phyloP scores from a whole-genome alignment of 2,113 vertebrate genomes.

The Tiliqua scincoides region DNA sequence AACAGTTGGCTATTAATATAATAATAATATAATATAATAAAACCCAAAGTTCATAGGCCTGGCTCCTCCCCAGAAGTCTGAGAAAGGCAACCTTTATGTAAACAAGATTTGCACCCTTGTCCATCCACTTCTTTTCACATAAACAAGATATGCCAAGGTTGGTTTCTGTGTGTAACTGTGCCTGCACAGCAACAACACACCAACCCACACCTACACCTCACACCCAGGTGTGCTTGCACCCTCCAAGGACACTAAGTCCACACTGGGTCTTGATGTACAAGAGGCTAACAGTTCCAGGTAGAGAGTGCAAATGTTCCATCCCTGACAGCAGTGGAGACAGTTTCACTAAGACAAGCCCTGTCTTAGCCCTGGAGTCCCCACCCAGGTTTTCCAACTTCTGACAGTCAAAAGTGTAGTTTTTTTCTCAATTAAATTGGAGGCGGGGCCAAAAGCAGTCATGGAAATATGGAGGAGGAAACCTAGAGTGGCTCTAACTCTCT shows the following conservation, averaged over 20 bases:
- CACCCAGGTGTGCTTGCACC: neutral
- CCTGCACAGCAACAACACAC: neutral
- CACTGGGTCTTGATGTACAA: no score
- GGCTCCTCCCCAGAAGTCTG: neutral
- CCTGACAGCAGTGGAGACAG: no score
- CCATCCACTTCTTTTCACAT: neutral
- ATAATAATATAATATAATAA: constrained; percentile 1
- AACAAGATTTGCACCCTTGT: constrained; percentile 1
- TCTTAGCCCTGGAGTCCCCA: no score
- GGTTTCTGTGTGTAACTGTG: neutral
- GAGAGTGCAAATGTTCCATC: no score
- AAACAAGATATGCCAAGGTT: no score
- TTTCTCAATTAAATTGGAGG: neutral
- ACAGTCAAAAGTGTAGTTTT: neutral
- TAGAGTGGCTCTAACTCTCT: no score
- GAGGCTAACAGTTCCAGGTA: no score
- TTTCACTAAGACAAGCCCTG: no score
- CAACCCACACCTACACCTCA: neutral
- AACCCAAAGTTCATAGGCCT: constrained; percentile 10
- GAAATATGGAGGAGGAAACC: no score
- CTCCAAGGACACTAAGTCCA: neutral
- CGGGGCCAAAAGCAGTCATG: neutral
- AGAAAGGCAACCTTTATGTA: neutral
- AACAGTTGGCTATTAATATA: neutral
- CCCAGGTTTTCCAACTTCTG: no score